Evolutionary conservation across 2,888 invertebrate genomes (phyloP), one percentile per base, ranked within the genome.

Genomic region (Diaphora mendica): DNA sequence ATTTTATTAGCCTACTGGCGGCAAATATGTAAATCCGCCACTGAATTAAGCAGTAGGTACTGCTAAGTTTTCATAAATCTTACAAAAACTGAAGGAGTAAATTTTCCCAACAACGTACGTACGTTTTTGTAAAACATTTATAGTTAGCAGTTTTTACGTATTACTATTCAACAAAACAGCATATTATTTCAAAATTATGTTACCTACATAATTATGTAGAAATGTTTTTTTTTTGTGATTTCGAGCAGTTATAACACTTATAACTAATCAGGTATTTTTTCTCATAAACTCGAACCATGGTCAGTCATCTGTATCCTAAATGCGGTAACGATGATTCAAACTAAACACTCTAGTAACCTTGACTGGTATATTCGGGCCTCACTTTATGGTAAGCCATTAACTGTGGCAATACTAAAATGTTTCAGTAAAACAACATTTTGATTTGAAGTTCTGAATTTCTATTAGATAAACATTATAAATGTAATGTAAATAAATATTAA

Each of bases 241-340:
- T n/a, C 48, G 17, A 17, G 11, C 33, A 51, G 42, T 23, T 51
- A n/a, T 42, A 62, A 64, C 33, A 51, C 33, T 23, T 51, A n/a
- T 42, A 62, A 64, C 59, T 69, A 55, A 59, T 42, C 9, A 62
- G 42, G 30, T 44, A 23, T 59, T 70, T 70, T n/a, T 70, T 67
- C 44, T 51, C 17, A 35, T 62, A 48, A 62, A 73, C 69, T 72
- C 78, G 79, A 80, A 77, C 79, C 82, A 84, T 55, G 86, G 83
- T 83, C 90, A 88, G 83, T 87, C 87, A 86, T 82, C 87, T 86
- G 87, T 88, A 80, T 83, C 89, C 84, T 83, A 89, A 73, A 88
- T 83, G 89, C 84, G 88, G 90, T 85, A 83, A 86, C 85, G 89
- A 89, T 91, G 91, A 91, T 90, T 88, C 84, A 88, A 89, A 88